Percentiles rank a stretch among this genome's conserved stretches.
Conservation (phyloP, 1,140 invertebrate species). For the Pseudomyrmex gracilis region DNA sequence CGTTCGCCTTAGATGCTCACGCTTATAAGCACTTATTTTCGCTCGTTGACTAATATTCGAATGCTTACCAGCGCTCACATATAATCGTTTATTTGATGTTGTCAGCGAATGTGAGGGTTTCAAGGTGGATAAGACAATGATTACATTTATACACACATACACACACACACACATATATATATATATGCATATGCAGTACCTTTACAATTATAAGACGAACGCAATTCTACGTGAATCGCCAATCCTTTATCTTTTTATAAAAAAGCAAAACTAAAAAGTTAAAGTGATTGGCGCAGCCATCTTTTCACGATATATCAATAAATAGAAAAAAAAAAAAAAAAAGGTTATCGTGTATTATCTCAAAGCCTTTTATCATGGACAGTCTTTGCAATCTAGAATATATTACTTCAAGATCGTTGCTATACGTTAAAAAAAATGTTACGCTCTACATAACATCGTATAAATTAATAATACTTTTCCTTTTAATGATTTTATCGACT, state of each 20-base stretch:
- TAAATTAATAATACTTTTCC: constrained; percentile 83
- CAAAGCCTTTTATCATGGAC: constrained; percentile 58
- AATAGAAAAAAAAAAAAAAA: constrained; percentile 61
- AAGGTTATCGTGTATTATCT: constrained; percentile 37
- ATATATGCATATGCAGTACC: too few relatives aligned
- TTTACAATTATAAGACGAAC: too few relatives aligned
- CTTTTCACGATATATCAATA: constrained; percentile 62
- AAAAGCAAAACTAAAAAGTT: constrained; percentile 81
- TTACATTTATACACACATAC: too few relatives aligned
- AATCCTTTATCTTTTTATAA: constrained; percentile 82
- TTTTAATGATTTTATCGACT: constrained; percentile 68
- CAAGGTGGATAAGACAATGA: too few relatives aligned
- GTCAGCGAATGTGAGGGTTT: too few relatives aligned
- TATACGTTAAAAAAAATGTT: constrained; percentile 63
- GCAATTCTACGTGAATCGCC: constrained; percentile 58
- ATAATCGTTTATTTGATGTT: too few relatives aligned
- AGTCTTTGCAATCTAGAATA: constrained; percentile 56
- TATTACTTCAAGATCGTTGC: constrained; percentile 40
- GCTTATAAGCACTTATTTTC: too few relatives aligned
- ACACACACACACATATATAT: too few relatives aligned
- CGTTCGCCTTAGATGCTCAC: too few relatives aligned
- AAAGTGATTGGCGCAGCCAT: constrained; percentile 76
- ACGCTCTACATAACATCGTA: constrained; percentile 65
- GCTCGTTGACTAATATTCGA: too few relatives aligned
- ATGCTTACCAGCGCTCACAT: too few relatives aligned